phyloP scores from a whole-genome alignment of 2,113 vertebrate species.

The Suncus etruscus region DNA sequence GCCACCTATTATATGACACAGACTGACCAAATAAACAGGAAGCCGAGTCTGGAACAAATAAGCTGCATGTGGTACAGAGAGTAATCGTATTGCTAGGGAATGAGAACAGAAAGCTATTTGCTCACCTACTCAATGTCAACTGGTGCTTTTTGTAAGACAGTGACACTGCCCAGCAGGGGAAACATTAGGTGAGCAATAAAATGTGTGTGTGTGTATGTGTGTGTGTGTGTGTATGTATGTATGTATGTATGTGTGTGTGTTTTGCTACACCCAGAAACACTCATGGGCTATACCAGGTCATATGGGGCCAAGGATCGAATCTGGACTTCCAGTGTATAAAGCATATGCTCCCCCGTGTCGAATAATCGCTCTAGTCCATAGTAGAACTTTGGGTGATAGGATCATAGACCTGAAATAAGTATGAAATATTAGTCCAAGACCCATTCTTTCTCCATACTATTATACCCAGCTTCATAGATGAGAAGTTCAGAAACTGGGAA shows the following conservation, averaged over 20 bases:
- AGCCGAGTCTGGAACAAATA: background rate
- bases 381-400: background rate
- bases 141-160: background rate
- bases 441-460: background rate
- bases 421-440: background rate
- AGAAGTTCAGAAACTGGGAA: background rate
- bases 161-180: background rate
- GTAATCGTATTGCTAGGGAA: slow-evolving; percentile 8
- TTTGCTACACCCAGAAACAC: no score
- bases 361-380: no score
- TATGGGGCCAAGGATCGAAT: no score
- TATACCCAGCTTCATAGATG: background rate
- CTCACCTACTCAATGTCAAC: background rate
- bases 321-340: no score
- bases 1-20: background rate
- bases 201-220: no score
- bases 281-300: no score
- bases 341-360: no score
- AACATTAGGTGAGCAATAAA: background rate
- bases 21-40: background rate
- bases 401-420: slow-evolving; percentile 3
- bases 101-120: background rate
- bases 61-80: background rate
- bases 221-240: no score
- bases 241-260: no score